Percentiles rank a stretch among this genome's conserved stretches.
phyloP scores from a whole-genome alignment of 2,797 vertebrate species.

The Myotis planiceps region DNA sequence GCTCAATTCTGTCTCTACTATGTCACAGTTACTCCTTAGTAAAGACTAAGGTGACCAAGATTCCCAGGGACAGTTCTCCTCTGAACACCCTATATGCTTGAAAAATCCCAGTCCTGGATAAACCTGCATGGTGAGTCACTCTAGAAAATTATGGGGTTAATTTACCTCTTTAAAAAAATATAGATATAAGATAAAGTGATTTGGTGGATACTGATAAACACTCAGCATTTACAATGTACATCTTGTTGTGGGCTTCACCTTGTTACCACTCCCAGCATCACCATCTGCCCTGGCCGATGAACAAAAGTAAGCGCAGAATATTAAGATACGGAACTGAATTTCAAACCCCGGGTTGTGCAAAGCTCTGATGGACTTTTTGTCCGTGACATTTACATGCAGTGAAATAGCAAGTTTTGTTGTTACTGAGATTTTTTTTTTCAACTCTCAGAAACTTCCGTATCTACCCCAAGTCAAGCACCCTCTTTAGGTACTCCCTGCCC shows the following conservation, averaged over 20 bases:
- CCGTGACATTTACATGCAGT: not conserved
- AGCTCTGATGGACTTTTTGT: not conserved
- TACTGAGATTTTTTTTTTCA: not conserved
- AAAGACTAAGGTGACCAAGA: not conserved
- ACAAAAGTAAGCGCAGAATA: not conserved
- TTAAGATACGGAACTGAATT: not conserved
- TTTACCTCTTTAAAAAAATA: not conserved
- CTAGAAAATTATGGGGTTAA: not conserved
- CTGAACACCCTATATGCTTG: not conserved
- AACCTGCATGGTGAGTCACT: not conserved
- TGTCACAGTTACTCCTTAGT: not conserved
- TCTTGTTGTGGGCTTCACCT: not conserved
- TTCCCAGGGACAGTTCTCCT: not conserved
- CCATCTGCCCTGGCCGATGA: not conserved
- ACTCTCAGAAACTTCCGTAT: not conserved
- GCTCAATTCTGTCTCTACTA: not conserved
- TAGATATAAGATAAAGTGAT: not conserved
- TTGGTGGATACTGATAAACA: not conserved
- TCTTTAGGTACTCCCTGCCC: not conserved
- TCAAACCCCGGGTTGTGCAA: not conserved
- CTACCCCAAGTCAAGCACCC: not conserved
- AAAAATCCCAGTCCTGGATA: not conserved
- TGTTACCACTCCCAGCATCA: not conserved
- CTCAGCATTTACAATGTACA: not conserved
- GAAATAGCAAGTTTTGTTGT: not conserved